Evolutionary conservation across 2,797 vertebrate species (phyloP).

Genomic region (Scolopax rusticola): DNA sequence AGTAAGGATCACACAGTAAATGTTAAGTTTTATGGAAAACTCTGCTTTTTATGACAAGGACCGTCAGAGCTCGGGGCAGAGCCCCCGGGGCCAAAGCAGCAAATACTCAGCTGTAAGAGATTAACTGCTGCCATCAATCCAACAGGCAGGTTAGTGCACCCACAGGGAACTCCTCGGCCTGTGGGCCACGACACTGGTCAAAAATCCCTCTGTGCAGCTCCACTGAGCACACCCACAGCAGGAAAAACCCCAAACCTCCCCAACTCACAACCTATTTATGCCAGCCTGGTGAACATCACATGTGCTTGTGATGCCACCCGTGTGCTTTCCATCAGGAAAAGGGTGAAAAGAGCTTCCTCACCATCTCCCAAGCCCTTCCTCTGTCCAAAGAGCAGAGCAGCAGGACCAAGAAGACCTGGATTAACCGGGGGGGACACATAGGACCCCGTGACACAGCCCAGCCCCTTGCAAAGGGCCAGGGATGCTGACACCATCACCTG

Average conservation of each 20-base stretch:
- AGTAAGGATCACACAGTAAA: not conserved
- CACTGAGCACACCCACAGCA: not conserved
- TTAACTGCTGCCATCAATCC: not conserved
- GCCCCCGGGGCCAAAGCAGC: rapidly evolving
- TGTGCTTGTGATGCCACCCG: not conserved
- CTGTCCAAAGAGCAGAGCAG: not conserved
- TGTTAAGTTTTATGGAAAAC: not conserved
- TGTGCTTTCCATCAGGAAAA: not conserved
- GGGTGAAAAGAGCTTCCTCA: not conserved
- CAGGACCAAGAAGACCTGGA: not conserved
- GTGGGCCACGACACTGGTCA: not conserved
- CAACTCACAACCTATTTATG: no score
- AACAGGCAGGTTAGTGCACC: not conserved
- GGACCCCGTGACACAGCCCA: not conserved
- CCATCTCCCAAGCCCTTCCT: not conserved
- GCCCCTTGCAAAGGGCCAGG: not conserved
- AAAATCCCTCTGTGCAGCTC: not conserved
- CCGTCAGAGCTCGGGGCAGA: not conserved
- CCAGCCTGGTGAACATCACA: rapidly evolving
- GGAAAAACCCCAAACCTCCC: not conserved
- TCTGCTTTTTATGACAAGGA: not conserved
- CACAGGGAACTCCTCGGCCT: rapidly evolving
- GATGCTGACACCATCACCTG: not conserved
- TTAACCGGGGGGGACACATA: not conserved
- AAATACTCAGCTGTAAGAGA: not conserved